Percentiles rank a stretch among this genome's conserved stretches.
These are phyloP conservation scores for Heliconius eleuchia DNA, from an alignment of 1,140 invertebrate species.

Conservation along the genomic window DNA sequence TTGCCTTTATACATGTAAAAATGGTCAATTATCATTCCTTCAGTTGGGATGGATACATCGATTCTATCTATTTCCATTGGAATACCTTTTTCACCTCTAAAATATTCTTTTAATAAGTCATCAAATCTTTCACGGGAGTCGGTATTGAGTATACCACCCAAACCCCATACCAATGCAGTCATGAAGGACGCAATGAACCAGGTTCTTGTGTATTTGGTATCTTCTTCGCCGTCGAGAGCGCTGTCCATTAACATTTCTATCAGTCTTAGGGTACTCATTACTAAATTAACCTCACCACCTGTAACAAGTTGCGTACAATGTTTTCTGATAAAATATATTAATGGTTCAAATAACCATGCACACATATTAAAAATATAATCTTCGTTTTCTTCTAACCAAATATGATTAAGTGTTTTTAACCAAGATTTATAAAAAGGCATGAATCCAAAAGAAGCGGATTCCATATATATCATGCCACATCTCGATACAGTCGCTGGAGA, in stretches of 20 bases:
- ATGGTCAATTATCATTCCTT: slow-evolving; percentile 91
- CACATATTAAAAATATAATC: slow-evolving; percentile 85
- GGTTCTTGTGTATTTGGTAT: slow-evolving; percentile 83
- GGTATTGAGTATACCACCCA: slow-evolving; percentile 89
- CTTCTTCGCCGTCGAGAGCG: slow-evolving; percentile 84
- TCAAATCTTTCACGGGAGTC: slow-evolving; percentile 90
- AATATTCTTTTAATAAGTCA: slow-evolving; percentile 81
- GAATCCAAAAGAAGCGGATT: slow-evolving; percentile 88
- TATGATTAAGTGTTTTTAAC: slow-evolving; percentile 84
- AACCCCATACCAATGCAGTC: slow-evolving; percentile 90
- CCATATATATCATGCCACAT: slow-evolving; percentile 98
- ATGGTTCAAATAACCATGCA: slow-evolving; percentile 88
- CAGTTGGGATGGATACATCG: slow-evolving; percentile 87
- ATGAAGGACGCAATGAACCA: slow-evolving; percentile 92
- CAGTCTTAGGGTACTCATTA: slow-evolving; percentile 86
- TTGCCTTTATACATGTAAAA: slow-evolving; percentile 89
- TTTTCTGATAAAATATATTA: slow-evolving; percentile 85
- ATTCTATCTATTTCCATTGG: slow-evolving; percentile 85
- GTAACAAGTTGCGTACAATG: slow-evolving; percentile 85
- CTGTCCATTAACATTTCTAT: slow-evolving; percentile 90
- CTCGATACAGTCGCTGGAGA: slow-evolving; percentile 95
- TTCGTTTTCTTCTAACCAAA: slow-evolving; percentile 85
- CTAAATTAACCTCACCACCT: slow-evolving; percentile 88
- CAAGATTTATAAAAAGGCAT: slow-evolving; percentile 88
- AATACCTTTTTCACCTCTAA: slow-evolving; percentile 84